Evolutionary conservation across 2,113 vertebrate species (phyloP).

Genomic region (Xerus inauris): DNA sequence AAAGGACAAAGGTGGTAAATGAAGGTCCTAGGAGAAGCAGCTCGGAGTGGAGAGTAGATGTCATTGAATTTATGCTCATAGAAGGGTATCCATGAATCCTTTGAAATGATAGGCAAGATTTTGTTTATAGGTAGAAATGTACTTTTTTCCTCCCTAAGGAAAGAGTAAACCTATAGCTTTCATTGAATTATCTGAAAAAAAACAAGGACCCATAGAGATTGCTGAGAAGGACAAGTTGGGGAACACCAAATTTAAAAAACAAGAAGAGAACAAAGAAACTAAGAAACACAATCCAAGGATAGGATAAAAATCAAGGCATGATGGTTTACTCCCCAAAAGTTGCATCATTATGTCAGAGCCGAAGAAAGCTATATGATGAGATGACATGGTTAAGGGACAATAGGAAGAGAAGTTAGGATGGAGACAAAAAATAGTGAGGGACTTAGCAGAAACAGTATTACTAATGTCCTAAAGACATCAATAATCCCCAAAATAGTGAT

Average conservation of each 20-base stretch:
- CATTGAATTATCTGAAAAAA: constrained; percentile 16
- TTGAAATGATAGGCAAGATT: neutral
- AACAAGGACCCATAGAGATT: neutral
- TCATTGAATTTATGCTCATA: neutral
- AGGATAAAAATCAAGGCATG: neutral
- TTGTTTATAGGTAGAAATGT: neutral
- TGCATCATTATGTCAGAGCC: neutral
- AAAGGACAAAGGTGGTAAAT: neutral
- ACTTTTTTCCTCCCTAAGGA: neutral
- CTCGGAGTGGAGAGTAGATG: neutral
- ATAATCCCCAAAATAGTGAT: neutral
- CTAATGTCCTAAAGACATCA: neutral
- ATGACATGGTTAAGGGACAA: neutral
- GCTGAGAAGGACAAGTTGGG: neutral
- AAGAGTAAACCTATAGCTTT: constrained; percentile 10
- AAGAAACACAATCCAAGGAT: neutral
- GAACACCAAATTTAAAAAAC: neutral
- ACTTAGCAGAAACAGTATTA: neutral
- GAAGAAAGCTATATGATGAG: neutral
- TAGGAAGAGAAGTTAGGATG: neutral
- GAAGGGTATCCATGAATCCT: neutral
- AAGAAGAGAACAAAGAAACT: neutral
- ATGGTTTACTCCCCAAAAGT: neutral
- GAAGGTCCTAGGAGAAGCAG: neutral
- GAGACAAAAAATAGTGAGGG: neutral